Evolutionary conservation across 1,140 invertebrate genomes (phyloP), one percentile per base, ranked within the genome.

Genomic region (Anoplophora glabripennis): DNA sequence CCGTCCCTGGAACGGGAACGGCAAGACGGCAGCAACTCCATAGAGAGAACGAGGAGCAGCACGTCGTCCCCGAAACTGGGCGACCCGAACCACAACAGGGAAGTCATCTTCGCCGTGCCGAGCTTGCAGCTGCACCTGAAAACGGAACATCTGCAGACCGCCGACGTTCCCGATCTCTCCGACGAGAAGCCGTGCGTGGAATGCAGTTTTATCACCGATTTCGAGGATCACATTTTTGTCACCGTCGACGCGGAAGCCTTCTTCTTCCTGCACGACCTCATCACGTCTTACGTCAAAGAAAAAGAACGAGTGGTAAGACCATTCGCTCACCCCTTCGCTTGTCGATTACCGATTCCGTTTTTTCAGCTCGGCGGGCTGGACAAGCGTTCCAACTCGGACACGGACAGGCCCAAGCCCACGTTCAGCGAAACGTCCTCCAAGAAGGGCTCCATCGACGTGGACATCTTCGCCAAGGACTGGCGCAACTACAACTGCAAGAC

Each of bases 201-300:
- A 68, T 97, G 94, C 79, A 95, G 92, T 76, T 98, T 99, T 76
- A 94, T 97, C 28, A 97, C 95, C 7, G 95, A 98, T 78, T 98
- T 99, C 79, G 94, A 97, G 75, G 94, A 98, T 76, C 96, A 98
- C 73, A 98, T 98, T 67, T 96, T 94, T 77, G 94, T 99, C 53
- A 96, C 96, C 1, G 94, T 98, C 58, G 94, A 98, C 81, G 95
- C 95, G 0, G 96, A 99, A 77, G 93, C 93, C 11, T 97, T 98
- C 78, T 93, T 98, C 77, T 99, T 98, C 75, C 80, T 99, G 38
- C 96, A 99, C 75, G 95, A 99, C 78, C 82, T 99, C 21, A 96
- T 99, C 48, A 94, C 90, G 0, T 94, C 93, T 0, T 99, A 99
- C 73, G 86, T 98, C 11, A 94, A 90, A 74, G 92, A 94, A 76